Percentiles rank a stretch among this genome's conserved stretches.
These are phyloP conservation scores for Heliconius sara DNA, from an alignment of 2,888 invertebrate genomes.

Conservation along the genomic window DNA sequence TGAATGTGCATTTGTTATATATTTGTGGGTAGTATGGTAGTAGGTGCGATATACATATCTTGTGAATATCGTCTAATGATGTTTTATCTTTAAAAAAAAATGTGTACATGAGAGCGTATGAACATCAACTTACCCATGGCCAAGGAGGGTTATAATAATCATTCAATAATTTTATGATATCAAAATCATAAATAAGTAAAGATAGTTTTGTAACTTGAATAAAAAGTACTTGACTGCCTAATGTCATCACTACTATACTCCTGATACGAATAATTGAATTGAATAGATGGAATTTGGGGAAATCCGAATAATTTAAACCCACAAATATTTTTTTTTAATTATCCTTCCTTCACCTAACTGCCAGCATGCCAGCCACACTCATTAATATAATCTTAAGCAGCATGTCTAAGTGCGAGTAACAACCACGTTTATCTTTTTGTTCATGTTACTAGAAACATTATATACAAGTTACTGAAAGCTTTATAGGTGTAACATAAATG, in stretches of 20 bases:
- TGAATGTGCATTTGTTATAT: constrained; percentile 7
- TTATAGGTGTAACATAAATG: neutral
- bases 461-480: neutral
- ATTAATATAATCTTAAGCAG: neutral
- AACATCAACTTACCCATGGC: neutral
- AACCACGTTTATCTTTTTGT: neutral
- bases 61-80: constrained; percentile 7
- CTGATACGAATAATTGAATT: neutral
- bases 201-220: neutral
- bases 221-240: neutral
- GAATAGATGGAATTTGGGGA: neutral
- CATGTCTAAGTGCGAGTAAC: neutral
- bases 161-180: neutral
- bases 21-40: constrained; percentile 13
- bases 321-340: neutral
- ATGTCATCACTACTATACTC: neutral
- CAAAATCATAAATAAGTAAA: neutral
- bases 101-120: neutral
- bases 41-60: constrained; percentile 6
- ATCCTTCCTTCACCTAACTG: neutral
- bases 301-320: neutral
- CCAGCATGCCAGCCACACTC: neutral
- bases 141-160: neutral
- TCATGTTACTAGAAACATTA: neutral
- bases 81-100: constrained; percentile 14